These are phyloP conservation scores for Dasypus novemcinctus DNA, from an alignment of 2,113 vertebrate genomes.

Conservation along the genomic window DNA sequence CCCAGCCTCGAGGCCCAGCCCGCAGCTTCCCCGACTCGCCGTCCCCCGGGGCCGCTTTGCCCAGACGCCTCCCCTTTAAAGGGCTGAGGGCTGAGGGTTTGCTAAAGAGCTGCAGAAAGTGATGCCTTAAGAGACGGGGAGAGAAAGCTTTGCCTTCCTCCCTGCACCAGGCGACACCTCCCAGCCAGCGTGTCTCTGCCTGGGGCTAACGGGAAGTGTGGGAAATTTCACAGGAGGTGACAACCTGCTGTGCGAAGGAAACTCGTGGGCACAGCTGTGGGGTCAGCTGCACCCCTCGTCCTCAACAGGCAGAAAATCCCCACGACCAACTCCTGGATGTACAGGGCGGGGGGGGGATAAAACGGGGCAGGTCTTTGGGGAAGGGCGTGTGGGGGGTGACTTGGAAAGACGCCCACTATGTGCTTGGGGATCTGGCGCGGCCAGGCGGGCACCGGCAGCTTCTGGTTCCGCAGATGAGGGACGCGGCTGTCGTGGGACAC, in stretches of 20 bases:
- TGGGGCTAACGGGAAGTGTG: slow-evolving; percentile 68
- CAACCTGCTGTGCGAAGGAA: slow-evolving; percentile 74
- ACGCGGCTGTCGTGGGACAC: neutral
- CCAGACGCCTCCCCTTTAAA: neutral
- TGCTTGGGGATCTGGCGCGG: rapidly evolving
- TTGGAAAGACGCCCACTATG: neutral
- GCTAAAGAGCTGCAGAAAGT: neutral
- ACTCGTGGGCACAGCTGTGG: slow-evolving; percentile 66
- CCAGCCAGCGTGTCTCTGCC: slow-evolving; percentile 43
- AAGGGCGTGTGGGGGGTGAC: neutral
- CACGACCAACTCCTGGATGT: rapidly evolving
- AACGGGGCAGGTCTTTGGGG: rapidly evolving
- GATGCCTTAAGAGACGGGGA: neutral
- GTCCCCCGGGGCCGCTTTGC: neutral
- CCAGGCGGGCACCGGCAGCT: no score
- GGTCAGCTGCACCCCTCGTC: neutral
- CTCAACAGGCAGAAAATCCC: no score
- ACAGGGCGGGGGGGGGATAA: neutral
- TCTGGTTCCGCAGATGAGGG: no score
- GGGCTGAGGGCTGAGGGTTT: rapidly evolving
- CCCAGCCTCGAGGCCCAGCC: rapidly evolving
- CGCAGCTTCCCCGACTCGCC: rapidly evolving
- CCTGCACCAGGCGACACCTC: slow-evolving; percentile 58
- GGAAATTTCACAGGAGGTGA: slow-evolving; percentile 75
- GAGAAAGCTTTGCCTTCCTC: neutral